These are phyloP conservation scores for Chaetophractus vellerosus DNA, from an alignment of 2,797 vertebrate species.

Conservation along the genomic window DNA sequence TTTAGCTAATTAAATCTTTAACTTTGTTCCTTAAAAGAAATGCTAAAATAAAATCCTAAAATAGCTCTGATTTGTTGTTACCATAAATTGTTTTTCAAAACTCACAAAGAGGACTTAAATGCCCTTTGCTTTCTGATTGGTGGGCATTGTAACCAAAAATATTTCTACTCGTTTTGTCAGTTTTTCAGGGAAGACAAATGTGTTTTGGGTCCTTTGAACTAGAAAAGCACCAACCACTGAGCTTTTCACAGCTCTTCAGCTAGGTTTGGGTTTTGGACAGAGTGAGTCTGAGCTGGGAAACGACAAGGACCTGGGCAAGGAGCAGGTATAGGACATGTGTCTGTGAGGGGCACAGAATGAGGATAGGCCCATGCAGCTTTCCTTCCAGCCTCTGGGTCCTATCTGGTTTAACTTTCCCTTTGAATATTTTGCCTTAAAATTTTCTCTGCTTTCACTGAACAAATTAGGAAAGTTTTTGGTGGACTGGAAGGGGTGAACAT, in stretches of 20 bases:
- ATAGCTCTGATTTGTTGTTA: neutral
- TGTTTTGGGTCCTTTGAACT: neutral
- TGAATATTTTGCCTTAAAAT: neutral
- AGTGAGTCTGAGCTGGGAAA: too few species aligned
- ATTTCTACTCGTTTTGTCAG: neutral
- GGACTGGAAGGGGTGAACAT: neutral
- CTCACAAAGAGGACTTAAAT: neutral
- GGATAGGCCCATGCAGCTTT: neutral
- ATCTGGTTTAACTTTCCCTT: neutral
- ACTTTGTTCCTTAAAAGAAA: slow-evolving; percentile 48
- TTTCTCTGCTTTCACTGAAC: neutral
- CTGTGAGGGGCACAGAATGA: too few species aligned
- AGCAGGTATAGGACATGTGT: neutral
- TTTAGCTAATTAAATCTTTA: slow-evolving; percentile 15
- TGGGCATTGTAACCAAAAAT: neutral
- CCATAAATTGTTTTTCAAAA: slow-evolving; percentile 7
- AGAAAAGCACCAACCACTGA: neutral
- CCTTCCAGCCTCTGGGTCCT: neutral
- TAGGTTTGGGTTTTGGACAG: neutral
- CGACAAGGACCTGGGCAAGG: too few species aligned
- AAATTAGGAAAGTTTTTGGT: neutral
- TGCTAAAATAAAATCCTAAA: neutral
- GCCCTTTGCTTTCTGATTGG: neutral
- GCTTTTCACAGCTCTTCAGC: neutral
- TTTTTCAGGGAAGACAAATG: neutral